Base-by-base conservation (phyloP, 1,140 invertebrate genomes). In the Colletes latitarsis region DNA sequence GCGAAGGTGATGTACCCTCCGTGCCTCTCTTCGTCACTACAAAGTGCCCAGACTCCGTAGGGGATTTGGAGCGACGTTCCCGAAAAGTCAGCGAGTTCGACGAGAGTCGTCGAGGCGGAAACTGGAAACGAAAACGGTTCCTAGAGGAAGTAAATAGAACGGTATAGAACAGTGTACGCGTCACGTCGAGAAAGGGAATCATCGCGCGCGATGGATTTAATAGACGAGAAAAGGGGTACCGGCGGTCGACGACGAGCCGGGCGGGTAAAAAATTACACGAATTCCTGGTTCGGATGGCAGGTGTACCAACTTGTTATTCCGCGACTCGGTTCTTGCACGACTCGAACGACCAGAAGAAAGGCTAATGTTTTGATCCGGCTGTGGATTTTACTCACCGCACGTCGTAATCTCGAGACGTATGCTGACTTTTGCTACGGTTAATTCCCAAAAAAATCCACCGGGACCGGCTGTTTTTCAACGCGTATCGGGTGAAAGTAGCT, bases 1-100 rank as follows among this genome's bases (percentile, higher is more conserved):
- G 89, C 92, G 82, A 91, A 90, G 90, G 89, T 91, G 91, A 92
- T 91, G 92, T 92, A 88, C 88, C 82, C 80, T 83, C 78, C 81
- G 76, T 85, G 77, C 80, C 86, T 85, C 86, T 88, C 86, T 73
- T 85, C 85, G 79, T 88, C 82, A 68, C 55, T 88, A 87, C 85
- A 84, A 87, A 88, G 86, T 84, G 76, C 82, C 82, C 76, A 64
- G 84, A 19, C 77, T 83, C 78, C 75, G 80, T 52, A 30, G 43
- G 69, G 72, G 77, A 81, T 89, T 84, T 76, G 84, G 70, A 82
- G 64, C 82, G 86, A 85, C 85, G 85, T 78, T 88, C 77, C 76
- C 77, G 82, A 82, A 86, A 83, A 83, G 81, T 88, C 87, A 83
- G n/a, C 77, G 62, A 72, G 70, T 82, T 21, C 73, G 46, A 57